These are phyloP conservation scores for Echinometra lucunter DNA, from an alignment of 53 echinoderm and acorn worm genomes.

Conservation along the genomic window DNA sequence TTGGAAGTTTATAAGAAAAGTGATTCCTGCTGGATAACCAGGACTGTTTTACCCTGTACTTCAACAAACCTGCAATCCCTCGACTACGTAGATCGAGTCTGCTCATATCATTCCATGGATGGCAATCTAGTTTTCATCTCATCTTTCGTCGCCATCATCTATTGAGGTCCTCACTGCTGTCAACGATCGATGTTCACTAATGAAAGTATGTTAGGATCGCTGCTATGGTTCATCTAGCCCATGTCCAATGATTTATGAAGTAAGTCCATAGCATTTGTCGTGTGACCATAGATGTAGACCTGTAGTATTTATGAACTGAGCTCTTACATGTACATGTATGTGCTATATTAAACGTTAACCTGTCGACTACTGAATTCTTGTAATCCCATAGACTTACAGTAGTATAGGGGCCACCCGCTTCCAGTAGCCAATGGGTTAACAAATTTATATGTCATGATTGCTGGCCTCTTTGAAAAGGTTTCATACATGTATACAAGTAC, in stretches of 20 bases:
- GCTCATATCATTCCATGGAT: not conserved
- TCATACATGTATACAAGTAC: too few species aligned
- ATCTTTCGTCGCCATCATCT: not conserved
- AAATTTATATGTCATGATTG: too few species aligned
- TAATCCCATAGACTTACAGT: too few species aligned
- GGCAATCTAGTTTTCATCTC: conserved; percentile 10
- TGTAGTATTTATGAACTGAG: not conserved
- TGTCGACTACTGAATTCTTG: too few species aligned
- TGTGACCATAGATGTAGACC: too few species aligned
- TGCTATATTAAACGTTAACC: too few species aligned
- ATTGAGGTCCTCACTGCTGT: not conserved
- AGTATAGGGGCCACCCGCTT: too few species aligned
- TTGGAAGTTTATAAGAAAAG: not conserved
- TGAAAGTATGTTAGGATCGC: conserved; percentile 51
- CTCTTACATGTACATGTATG: not conserved
- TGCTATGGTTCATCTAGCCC: not conserved
- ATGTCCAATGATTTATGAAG: not conserved
- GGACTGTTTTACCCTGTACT: not conserved
- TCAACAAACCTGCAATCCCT: not conserved
- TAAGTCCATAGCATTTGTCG: not conserved
- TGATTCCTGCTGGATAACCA: not conserved
- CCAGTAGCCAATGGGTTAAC: too few species aligned
- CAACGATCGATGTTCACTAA: conserved; percentile 36
- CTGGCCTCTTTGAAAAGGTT: too few species aligned
- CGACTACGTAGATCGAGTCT: not conserved